Percentiles rank a stretch among this genome's conserved stretches.
These are phyloP conservation scores for Andricus quercusramuli DNA, from an alignment of 2,888 invertebrate species.

Conservation along the genomic window DNA sequence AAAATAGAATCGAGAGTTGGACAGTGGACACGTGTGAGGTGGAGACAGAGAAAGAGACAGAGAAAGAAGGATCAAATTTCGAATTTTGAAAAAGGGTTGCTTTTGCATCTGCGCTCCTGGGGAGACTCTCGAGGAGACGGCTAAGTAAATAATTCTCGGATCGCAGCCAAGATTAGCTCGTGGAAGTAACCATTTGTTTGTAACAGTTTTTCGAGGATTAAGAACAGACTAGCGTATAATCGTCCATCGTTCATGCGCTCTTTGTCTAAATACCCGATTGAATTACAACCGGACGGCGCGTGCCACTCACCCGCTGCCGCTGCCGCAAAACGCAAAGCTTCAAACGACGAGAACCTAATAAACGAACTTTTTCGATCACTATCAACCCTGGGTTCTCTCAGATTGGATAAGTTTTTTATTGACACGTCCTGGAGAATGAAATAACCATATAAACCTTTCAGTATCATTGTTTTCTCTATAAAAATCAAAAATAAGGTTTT, in stretches of 20 bases:
- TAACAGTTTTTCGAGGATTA: conserved; percentile 59
- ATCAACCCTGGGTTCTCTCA: conserved; percentile 38
- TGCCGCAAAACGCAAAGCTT: conserved; percentile 56
- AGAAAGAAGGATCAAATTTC: conserved; percentile 47
- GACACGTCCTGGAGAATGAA: background rate
- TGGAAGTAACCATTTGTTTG: conserved; percentile 52
- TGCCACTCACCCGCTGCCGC: conserved; percentile 70
- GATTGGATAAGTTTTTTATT: conserved; percentile 30
- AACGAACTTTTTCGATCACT: conserved; percentile 51
- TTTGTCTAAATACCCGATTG: conserved; percentile 75
- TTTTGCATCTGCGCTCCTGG: conserved; percentile 52
- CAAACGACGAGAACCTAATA: conserved; percentile 50
- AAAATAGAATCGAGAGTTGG: background rate
- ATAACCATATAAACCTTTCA: background rate
- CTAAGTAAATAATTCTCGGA: conserved; percentile 51
- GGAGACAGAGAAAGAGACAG: background rate
- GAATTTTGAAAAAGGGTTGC: conserved; percentile 56
- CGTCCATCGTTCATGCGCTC: conserved; percentile 47
- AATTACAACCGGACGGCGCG: conserved; percentile 75
- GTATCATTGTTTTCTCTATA: too few relatives aligned
- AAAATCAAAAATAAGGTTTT: too few relatives aligned
- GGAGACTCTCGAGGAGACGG: conserved; percentile 5
- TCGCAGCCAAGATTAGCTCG: conserved; percentile 53
- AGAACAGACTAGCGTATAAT: background rate
- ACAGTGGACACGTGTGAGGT: conserved; percentile 7